Conservation (phyloP, 2,797 vertebrate species). For the Hybognathus amarus region DNA sequence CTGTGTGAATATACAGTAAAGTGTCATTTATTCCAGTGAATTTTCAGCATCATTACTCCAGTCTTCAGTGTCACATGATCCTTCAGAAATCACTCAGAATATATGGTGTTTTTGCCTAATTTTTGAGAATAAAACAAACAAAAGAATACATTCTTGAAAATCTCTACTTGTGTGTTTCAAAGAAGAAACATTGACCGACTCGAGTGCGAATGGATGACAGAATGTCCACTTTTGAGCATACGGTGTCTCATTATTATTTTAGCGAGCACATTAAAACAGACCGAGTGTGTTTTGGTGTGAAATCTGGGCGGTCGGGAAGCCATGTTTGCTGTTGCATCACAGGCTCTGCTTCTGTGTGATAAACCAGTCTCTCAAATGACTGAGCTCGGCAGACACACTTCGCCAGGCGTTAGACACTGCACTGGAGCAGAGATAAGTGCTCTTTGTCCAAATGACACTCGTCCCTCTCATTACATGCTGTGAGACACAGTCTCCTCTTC, state of each 20-base stretch:
- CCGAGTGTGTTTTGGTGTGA: background rate
- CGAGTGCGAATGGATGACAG: background rate
- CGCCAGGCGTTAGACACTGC: conserved; percentile 53
- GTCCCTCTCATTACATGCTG: conserved; percentile 58
- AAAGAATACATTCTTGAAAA: background rate
- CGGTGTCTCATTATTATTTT: conserved; percentile 4
- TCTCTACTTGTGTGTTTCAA: background rate
- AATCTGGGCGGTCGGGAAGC: conserved; percentile 6
- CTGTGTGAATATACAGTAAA: no score
- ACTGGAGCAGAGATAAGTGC: conserved; percentile 67
- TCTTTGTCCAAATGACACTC: conserved; percentile 67
- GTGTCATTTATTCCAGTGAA: no score
- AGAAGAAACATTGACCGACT: background rate
- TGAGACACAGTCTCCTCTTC: conserved; percentile 25
- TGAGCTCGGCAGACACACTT: conserved; percentile 25
- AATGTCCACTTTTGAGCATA: background rate
- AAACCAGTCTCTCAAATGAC: conserved; percentile 38
- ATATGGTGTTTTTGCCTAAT: background rate
- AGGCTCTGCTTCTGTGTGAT: conserved; percentile 26
- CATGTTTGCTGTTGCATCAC: conserved; percentile 31
- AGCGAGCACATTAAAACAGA: background rate
- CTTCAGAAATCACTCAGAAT: background rate
- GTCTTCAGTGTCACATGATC: no score
- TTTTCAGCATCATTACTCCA: no score
- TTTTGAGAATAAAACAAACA: background rate